phyloP scores from a whole-genome alignment of 2,888 invertebrate genomes.

The Dasysyrphus albostriatus region DNA sequence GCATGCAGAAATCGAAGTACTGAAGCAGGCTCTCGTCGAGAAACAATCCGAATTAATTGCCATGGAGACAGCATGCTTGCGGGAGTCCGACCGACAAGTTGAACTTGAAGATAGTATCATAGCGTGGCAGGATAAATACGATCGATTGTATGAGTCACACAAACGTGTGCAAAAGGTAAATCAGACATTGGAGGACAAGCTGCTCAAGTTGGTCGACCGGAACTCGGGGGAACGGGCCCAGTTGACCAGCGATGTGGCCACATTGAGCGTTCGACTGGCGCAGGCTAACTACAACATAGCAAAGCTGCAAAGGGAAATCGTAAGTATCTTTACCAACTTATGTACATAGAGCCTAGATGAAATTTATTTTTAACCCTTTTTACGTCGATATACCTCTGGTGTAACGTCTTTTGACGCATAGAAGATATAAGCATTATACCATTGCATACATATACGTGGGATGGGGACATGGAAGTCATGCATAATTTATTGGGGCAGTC shows the following conservation, averaged over 20 bases:
- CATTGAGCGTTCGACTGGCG: constrained; percentile 91
- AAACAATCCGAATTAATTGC: constrained; percentile 92
- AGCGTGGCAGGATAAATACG: constrained; percentile 97
- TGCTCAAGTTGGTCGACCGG: constrained; percentile 95
- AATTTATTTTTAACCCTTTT: constrained; percentile 55
- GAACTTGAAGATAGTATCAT: constrained; percentile 92
- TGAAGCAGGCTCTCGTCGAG: constrained; percentile 92
- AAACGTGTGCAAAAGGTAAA: constrained; percentile 97
- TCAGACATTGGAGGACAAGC: constrained; percentile 96
- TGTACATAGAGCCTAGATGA: neutral
- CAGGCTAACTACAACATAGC: constrained; percentile 94
- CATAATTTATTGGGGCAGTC: constrained; percentile 72
- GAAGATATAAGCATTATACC: neutral
- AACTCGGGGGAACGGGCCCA: constrained; percentile 95
- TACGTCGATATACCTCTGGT: neutral
- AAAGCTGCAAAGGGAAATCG: constrained; percentile 93
- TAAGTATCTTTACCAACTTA: constrained; percentile 82
- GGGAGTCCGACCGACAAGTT: constrained; percentile 90
- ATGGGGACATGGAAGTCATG: constrained; percentile 52
- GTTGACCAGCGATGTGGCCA: constrained; percentile 94
- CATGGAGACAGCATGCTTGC: constrained; percentile 94
- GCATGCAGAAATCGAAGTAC: constrained; percentile 93
- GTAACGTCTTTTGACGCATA: constrained; percentile 28
- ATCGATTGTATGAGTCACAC: constrained; percentile 95
- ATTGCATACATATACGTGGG: constrained; percentile 35